These are phyloP conservation scores for Cercopithecus neglectus DNA, from an alignment of 2,797 vertebrate species.

Conservation along the genomic window DNA sequence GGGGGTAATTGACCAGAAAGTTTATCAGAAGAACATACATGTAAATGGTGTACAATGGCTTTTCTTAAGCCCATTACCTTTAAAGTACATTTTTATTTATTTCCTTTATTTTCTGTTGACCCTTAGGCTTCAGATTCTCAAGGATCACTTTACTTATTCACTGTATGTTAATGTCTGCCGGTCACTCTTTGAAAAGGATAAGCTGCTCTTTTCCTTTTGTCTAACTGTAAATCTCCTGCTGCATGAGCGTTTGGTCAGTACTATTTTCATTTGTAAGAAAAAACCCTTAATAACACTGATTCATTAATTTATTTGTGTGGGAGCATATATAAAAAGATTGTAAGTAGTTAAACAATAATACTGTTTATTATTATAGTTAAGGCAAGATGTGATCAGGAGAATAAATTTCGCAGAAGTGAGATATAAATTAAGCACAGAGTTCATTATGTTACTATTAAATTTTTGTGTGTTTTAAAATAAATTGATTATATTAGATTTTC, in stretches of 20 bases:
- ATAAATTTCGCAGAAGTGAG: background rate
- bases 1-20: constrained; percentile 38
- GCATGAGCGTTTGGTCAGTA: constrained; percentile 87
- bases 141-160: constrained; percentile 91
- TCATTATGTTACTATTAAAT: background rate
- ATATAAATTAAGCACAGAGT: background rate
- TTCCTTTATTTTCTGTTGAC: constrained; percentile 36
- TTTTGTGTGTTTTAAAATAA: background rate
- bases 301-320: background rate
- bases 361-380: background rate
- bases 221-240: constrained; percentile 91
- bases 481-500: background rate
- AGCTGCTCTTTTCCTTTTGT: constrained; percentile 93
- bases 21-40: background rate
- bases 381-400: background rate
- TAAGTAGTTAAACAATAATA: background rate
- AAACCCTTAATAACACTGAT: background rate
- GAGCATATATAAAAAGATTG: background rate
- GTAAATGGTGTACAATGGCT: background rate
- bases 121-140: constrained; percentile 90
- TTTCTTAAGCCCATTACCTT: background rate
- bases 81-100: constrained; percentile 7
- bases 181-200: constrained; percentile 95
- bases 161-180: constrained; percentile 91
- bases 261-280: background rate